A percentile compares a stretch with the other conserved stretches of the same genome.
These are phyloP conservation scores for Oncorhynchus tshawytscha DNA, from an alignment of 2,113 vertebrate genomes.

Conservation along the genomic window DNA sequence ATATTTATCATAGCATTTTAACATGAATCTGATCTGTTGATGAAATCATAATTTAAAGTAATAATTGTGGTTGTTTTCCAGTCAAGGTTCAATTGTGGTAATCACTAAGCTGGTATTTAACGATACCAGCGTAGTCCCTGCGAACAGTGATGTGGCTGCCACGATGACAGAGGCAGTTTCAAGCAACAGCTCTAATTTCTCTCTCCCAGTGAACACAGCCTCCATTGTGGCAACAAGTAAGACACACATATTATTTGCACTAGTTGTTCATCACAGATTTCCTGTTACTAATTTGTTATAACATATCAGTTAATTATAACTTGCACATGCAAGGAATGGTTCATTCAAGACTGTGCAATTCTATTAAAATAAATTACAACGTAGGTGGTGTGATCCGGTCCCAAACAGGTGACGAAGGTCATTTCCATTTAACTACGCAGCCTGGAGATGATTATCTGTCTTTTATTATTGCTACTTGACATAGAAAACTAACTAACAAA, in stretches of 20 bases:
- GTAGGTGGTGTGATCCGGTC: no score
- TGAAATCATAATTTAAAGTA: not conserved
- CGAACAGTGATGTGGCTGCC: not conserved
- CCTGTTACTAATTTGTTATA: no score
- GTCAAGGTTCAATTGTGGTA: constrained; percentile 1
- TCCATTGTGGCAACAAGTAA: not conserved
- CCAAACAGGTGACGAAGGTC: no score
- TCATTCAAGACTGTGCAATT: no score
- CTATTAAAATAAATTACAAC: no score
- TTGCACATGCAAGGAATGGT: no score
- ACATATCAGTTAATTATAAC: no score
- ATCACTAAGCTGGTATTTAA: not conserved
- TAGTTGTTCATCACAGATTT: no score
- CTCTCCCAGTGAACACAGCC: not conserved
- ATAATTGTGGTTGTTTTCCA: not conserved
- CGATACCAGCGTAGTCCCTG: not conserved
- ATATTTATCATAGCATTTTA: not conserved
- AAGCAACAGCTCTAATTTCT: constrained; percentile 4
- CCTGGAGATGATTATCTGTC: no score
- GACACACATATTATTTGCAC: not conserved
- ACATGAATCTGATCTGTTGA: not conserved
- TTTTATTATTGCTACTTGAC: no score
- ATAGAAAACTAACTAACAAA: no score
- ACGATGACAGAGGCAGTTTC: not conserved
- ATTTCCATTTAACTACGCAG: no score